Conservation (phyloP, 2,113 vertebrate species). For the Ctenomys sociabilis region DNA sequence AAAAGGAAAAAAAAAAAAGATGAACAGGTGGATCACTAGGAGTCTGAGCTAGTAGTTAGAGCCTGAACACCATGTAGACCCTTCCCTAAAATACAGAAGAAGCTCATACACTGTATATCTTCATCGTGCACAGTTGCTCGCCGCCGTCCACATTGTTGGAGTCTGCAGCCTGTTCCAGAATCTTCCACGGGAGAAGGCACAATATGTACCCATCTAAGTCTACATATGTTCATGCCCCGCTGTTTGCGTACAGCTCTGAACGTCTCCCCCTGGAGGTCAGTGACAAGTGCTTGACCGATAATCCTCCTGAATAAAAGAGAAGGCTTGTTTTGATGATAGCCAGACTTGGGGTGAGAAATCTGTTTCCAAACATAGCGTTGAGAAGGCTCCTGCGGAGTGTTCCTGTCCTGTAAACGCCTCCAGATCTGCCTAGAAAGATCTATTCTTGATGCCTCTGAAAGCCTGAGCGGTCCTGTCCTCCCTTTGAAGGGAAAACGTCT, state of each 20-base stretch:
- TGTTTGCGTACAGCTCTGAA: neutral
- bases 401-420: neutral
- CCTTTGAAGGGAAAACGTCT: constrained; percentile 53
- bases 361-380: constrained; percentile 61
- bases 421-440: neutral
- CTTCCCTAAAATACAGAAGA: too few relatives aligned
- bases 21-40: too few relatives aligned
- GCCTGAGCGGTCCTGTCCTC: neutral
- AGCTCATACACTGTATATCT: neutral
- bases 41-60: too few relatives aligned
- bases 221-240: neutral
- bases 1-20: too few relatives aligned
- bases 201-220: neutral
- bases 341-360: constrained; percentile 10
- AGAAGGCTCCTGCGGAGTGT: neutral
- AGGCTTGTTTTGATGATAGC: constrained; percentile 7
- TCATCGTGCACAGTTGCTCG: neutral
- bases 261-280: neutral
- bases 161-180: neutral
- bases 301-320: constrained; percentile 36
- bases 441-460: constrained; percentile 60
- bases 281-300: neutral
- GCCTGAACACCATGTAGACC: too few relatives aligned
- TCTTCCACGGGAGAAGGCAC: neutral
- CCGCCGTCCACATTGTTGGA: neutral